Conservation (phyloP, 2,888 invertebrate species). For the Diarsia dahlii region DNA sequence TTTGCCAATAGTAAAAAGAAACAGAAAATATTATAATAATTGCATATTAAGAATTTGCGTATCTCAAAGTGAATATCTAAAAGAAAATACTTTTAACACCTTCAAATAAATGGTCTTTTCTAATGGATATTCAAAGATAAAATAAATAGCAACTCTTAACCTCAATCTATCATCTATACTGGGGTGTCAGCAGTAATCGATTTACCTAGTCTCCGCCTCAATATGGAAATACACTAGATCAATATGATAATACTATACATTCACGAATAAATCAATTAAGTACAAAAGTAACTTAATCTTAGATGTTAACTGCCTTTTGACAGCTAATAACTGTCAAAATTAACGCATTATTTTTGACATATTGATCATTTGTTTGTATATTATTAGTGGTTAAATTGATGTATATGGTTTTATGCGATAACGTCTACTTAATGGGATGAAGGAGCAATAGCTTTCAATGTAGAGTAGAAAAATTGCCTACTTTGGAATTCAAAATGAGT, state of each 20-base stretch:
- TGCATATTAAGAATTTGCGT: neutral
- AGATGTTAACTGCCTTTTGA: conserved; percentile 48
- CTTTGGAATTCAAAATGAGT: neutral
- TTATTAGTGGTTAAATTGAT: conserved; percentile 7
- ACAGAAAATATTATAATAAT: neutral
- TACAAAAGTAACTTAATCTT: conserved; percentile 39
- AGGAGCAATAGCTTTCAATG: neutral
- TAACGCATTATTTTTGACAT: conserved; percentile 48
- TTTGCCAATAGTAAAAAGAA: neutral
- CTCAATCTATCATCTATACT: conserved; percentile 9
- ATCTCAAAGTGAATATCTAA: neutral
- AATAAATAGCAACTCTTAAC: neutral
- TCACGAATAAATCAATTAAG: conserved; percentile 47
- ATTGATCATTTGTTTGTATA: conserved; percentile 52
- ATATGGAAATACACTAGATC: conserved; percentile 57
- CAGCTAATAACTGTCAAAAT: conserved; percentile 56
- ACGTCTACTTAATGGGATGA: conserved; percentile 5
- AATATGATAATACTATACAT: conserved; percentile 36
- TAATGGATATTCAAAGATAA: conserved; percentile 16
- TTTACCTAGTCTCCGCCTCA: conserved; percentile 38
- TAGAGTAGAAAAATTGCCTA: neutral
- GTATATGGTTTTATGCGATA: conserved; percentile 23
- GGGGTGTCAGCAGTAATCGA: conserved; percentile 28
- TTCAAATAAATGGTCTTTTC: neutral
- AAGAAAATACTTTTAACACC: neutral